Percentiles rank a stretch among this genome's conserved stretches.
These are phyloP conservation scores for Myiothlypis coronata DNA, from an alignment of 2,797 vertebrate species.

Conservation along the genomic window DNA sequence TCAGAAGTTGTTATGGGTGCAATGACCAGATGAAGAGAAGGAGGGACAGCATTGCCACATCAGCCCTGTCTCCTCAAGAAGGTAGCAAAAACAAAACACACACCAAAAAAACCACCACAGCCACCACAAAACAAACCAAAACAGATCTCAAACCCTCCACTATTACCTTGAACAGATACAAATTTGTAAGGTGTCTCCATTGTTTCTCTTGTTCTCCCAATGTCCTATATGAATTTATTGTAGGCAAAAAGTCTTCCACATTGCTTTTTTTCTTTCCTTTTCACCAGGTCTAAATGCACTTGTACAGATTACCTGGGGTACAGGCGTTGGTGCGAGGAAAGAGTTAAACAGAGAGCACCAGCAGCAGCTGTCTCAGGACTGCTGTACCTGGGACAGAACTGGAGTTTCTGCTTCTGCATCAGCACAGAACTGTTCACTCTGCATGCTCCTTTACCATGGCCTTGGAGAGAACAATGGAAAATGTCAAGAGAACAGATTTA, in stretches of 20 bases:
- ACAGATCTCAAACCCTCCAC: no score
- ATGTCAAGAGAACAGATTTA: not conserved
- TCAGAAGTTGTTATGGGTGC: not conserved
- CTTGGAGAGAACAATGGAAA: not conserved
- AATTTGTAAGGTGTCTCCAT: not conserved
- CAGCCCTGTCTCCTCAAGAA: not conserved
- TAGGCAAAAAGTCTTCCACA: not conserved
- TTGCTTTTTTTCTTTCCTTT: not conserved
- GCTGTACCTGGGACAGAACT: not conserved
- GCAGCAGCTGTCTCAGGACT: not conserved
- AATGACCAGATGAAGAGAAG: not conserved
- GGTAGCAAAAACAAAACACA: not conserved
- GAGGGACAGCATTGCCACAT: not conserved
- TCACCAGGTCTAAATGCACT: not conserved
- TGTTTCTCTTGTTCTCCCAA: not conserved
- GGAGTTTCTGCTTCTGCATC: not conserved
- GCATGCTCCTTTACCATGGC: fast-evolving
- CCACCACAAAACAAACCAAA: not conserved
- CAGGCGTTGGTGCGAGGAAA: not conserved
- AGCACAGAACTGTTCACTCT: not conserved
- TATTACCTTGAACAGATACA: not conserved
- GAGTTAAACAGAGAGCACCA: not conserved
- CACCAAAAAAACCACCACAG: fast-evolving
- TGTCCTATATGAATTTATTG: not conserved
- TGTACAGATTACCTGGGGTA: not conserved